Base-by-base conservation (phyloP, 2,113 vertebrate genomes). In the Silurus meridionalis region DNA sequence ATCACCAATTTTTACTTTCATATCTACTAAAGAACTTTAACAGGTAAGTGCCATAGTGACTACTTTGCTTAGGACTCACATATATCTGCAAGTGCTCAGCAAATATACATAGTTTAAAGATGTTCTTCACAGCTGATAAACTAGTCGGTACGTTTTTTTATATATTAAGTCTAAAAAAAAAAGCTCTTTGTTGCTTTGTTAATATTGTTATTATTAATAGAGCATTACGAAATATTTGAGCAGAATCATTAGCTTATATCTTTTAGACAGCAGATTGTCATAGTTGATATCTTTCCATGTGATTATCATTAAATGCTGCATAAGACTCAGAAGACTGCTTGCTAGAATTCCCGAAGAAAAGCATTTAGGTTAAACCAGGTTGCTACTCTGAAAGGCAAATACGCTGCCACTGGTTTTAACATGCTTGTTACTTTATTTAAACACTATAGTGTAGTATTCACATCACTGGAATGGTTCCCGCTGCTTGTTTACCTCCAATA, bases 11-110 rank as follows among this genome's bases (percentile, higher is more conserved):
- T 23, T 28, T n/a, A 21, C 6, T 8, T 83, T 53, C 25, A 60
- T 71, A 72, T 60, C 46, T 28, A 72, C 25, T 72, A 23, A 83
- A 83, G 25, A 72, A 6, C 82, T 83, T 83, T 15, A 60, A 37
- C 53, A 23, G 67, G 82, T 83, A 58, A 37, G 66, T 60, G 15
- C 58, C 21, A 82, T 75, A 53, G 72, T 19, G 8, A 74, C 48
- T 8, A 23, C 71, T 74, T 46, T 19, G 7, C 14, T n/a, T n/a
- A n/a, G n/a, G n/a, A n/a, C n/a, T n/a, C n/a, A n/a, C n/a, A n/a
- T n/a, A n/a, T n/a, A 25, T 66, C 23, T 66, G n/a, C 25, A 66
- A 66, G 8, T n/a, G 63, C 63, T 25, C n/a, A 66, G n/a, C 63
- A n/a, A 10, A 66, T 23, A n/a, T 6, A 66, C 63, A 66, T 4